phyloP scores from a whole-genome alignment of 23 tunicate species.

The Aplidium turbinatum region DNA sequence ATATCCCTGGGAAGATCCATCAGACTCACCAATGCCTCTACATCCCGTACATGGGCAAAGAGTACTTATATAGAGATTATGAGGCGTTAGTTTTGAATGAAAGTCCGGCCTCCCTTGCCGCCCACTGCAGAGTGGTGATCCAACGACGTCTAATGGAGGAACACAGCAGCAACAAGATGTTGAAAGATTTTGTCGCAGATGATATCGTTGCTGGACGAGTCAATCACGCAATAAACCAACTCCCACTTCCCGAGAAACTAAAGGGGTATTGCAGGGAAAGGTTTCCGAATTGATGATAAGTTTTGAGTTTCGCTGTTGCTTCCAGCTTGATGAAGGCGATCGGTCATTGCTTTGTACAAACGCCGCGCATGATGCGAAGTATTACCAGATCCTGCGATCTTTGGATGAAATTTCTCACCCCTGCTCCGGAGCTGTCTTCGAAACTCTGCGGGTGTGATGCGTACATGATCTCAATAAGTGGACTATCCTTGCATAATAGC shows the following conservation, averaged over 20 bases:
- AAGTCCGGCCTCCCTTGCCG: constrained; percentile 55
- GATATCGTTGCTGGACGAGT: constrained; percentile 1
- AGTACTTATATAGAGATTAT: constrained; percentile 70
- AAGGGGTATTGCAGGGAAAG: constrained; percentile 74
- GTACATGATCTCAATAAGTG: too few species aligned
- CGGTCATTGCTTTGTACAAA: too few species aligned
- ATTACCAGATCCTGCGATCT: too few species aligned
- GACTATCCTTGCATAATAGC: too few species aligned
- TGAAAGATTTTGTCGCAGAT: background rate
- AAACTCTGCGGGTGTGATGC: too few species aligned
- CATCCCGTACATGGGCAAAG: constrained; percentile 69
- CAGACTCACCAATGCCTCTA: constrained; percentile 77
- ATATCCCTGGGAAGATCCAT: constrained; percentile 83
- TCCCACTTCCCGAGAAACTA: constrained; percentile 57
- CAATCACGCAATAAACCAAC: constrained; percentile 25
- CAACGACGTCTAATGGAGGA: background rate
- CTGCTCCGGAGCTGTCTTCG: too few species aligned
- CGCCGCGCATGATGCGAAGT: too few species aligned
- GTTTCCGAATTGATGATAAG: too few species aligned
- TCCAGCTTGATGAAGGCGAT: too few species aligned
- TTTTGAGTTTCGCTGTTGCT: too few species aligned
- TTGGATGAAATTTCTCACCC: too few species aligned
- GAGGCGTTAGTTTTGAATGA: constrained; percentile 63
- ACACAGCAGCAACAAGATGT: too few species aligned
- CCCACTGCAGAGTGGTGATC: constrained; percentile 16